Base-by-base conservation (phyloP, 2,113 vertebrate genomes). In the Hydrochoerus hydrochaeris region DNA sequence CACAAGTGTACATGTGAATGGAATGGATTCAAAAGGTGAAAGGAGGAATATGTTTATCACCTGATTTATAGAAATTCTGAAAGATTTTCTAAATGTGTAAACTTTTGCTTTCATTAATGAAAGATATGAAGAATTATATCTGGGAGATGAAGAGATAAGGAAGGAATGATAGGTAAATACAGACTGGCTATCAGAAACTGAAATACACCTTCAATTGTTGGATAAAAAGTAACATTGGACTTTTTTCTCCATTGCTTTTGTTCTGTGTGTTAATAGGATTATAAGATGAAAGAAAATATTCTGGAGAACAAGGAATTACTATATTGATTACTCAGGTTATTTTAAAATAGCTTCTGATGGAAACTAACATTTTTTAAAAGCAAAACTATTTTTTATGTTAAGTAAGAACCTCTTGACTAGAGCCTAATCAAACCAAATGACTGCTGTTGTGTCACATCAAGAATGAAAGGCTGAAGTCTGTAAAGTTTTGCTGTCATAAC, bases 31-130 rank as follows among this genome's bases (percentile, higher is more conserved):
- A 94, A 52, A 90, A 22, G 24, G 44, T 80, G 41, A 82, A 82
- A 91, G 35, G 38, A 35, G 62, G 16, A 89, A 84, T 94, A 20
- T 80, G 46, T 69, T 85, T 38, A 46, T 84, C 5, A 17, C 32
- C 73, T 89, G 19, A 86, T 69, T 85, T 73, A 85, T 77, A 83
- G 95, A 93, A 85, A 91, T 95, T 14, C n/a, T 94, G 35, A 12
- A 80, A 89, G 57, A 11, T 87, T 26, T 41, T 88, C 49, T 92
- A 81, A 82, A 65, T 92, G 63, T 52, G 92, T 63, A 95, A 73
- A 54, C 88, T 65, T 17, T 77, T 92, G 44, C 32, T 26, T 85
- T 92, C 65, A 38, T 57, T 41, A 38, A 63, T 86, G 14, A 81
- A 91, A 95, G 14, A 80, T 60, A 38, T 87, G 22, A 95, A 83